Percentiles rank a stretch among this genome's conserved stretches.
Conservation (phyloP, 2,888 invertebrate species). For the Meteorus colon region DNA sequence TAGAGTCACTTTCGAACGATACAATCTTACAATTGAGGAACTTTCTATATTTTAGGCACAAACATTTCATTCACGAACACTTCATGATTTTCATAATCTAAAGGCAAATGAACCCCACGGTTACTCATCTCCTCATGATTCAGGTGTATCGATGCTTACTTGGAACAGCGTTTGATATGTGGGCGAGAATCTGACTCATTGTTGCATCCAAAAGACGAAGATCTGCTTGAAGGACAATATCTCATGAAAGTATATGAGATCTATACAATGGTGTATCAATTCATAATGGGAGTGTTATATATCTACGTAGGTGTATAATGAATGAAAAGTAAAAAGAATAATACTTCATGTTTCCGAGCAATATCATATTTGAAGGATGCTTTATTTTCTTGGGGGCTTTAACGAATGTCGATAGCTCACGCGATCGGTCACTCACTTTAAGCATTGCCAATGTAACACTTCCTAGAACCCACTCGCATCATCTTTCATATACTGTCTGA, state of each 20-base stretch:
- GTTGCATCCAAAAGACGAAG: constrained; percentile 27
- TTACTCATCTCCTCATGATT: constrained; percentile 21
- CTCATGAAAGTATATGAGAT: constrained; percentile 21
- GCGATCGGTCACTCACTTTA: constrained; percentile 45
- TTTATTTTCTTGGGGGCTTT: constrained; percentile 40
- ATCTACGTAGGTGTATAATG: constrained; percentile 53
- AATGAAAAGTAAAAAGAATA: constrained; percentile 49
- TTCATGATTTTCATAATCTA: neutral
- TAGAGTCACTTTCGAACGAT: constrained; percentile 25
- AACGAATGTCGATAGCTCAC: constrained; percentile 59
- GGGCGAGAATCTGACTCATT: constrained; percentile 64
- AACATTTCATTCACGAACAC: neutral
- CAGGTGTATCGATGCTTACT: constrained; percentile 15
- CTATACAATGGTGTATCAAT: constrained; percentile 50
- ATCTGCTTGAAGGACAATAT: constrained; percentile 33
- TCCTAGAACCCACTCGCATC: constrained; percentile 57
- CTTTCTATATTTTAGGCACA: neutral
- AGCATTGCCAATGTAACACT: constrained; percentile 45
- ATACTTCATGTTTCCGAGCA: constrained; percentile 17
- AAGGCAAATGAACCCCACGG: neutral
- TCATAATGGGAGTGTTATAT: constrained; percentile 64
- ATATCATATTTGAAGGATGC: constrained; percentile 29
- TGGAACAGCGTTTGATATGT: constrained; percentile 46
- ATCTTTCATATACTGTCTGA: constrained; percentile 29
- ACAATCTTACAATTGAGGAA: neutral